Evolutionary conservation across 2,113 vertebrate species (phyloP).

Genomic region (Antechinus flavipes): DNA sequence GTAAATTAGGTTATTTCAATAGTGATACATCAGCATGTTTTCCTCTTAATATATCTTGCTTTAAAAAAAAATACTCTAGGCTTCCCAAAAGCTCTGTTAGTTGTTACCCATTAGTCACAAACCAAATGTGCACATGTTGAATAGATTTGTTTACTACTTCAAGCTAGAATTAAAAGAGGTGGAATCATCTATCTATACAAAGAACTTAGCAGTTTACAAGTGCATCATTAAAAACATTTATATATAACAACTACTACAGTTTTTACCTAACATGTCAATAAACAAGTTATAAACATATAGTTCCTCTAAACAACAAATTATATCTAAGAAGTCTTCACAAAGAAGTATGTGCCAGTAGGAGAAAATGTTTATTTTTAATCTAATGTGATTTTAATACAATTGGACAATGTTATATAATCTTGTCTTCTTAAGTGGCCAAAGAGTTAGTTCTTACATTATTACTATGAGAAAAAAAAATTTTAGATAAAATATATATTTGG

Average conservation of each 20-base stretch:
- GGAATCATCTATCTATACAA: conserved; percentile 51
- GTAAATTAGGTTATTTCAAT: conserved; percentile 35
- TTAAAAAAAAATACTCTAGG: background rate
- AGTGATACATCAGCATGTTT: conserved; percentile 36
- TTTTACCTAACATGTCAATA: conserved; percentile 64
- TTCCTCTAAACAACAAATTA: conserved; percentile 58
- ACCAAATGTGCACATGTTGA: conserved; percentile 43
- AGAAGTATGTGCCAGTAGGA: conserved; percentile 17
- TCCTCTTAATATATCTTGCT: background rate
- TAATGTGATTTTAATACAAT: background rate
- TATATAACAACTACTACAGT: conserved; percentile 52
- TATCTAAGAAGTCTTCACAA: conserved; percentile 35
- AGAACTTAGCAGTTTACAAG: conserved; percentile 56
- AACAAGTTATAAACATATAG: conserved; percentile 57
- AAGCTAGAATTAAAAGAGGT: conserved; percentile 51
- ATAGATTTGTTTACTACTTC: conserved; percentile 53
- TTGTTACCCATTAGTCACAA: conserved; percentile 42
- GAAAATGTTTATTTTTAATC: conserved; percentile 45
- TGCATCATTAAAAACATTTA: conserved; percentile 59
- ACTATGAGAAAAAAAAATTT: background rate
- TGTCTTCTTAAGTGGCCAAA: background rate
- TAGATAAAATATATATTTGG: background rate
- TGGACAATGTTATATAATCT: background rate
- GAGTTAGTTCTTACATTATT: background rate
- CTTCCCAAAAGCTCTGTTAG: background rate